These are phyloP conservation scores for Myotis brandtii DNA, from an alignment of 2,113 vertebrate species.

Conservation along the genomic window DNA sequence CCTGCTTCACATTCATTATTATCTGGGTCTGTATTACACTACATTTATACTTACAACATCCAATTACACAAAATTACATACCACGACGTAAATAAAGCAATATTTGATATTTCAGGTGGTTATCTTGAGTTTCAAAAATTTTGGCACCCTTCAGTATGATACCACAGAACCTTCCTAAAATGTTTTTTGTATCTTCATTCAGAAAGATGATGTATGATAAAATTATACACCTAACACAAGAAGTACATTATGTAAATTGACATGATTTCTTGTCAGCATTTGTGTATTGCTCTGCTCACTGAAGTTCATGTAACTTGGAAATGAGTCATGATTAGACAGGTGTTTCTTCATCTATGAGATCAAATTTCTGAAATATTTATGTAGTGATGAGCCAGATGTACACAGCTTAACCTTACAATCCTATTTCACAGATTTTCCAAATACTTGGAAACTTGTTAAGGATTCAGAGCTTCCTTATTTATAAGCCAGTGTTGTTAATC, in stretches of 20 bases:
- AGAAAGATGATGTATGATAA: neutral
- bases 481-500: slow-evolving; percentile 85
- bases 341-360: slow-evolving; percentile 80
- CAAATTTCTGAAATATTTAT: slow-evolving; percentile 84
- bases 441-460: slow-evolving; percentile 86
- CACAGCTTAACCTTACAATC: slow-evolving; percentile 86
- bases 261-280: slow-evolving; percentile 74
- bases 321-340: slow-evolving; percentile 76
- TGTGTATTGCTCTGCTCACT: slow-evolving; percentile 65
- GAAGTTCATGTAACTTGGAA: slow-evolving; percentile 77
- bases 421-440: slow-evolving; percentile 85
- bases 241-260: slow-evolving; percentile 77
- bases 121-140: slow-evolving; percentile 24
- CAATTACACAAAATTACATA: slow-evolving; percentile 58
- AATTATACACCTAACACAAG: slow-evolving; percentile 41
- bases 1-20: slow-evolving; percentile 77
- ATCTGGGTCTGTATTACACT: slow-evolving; percentile 32
- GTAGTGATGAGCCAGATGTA: slow-evolving; percentile 81
- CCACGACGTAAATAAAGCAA: slow-evolving; percentile 31
- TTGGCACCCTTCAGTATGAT: neutral
- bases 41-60: slow-evolving; percentile 63
- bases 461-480: slow-evolving; percentile 87
- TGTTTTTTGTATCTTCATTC: slow-evolving; percentile 19
- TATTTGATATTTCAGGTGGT: slow-evolving; percentile 48
- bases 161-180: neutral